Evolutionary conservation across 92 coral and sea anemone species (phyloP), one percentile per base, ranked within the genome.

Genomic region (Porites evermanni): DNA sequence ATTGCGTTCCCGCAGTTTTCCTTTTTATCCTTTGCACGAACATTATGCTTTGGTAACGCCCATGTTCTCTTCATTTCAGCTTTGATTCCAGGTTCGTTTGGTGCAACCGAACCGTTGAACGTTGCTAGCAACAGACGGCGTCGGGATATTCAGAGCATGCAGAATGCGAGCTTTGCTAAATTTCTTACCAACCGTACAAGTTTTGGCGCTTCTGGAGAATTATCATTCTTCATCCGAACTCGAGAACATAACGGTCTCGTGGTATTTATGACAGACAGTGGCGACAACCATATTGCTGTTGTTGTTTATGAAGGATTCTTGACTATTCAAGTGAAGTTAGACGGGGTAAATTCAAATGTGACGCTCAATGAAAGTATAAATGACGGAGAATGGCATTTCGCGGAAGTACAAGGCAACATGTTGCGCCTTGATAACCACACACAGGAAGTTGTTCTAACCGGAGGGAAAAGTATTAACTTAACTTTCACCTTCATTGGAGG

Each of bases 21-120:
- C 47, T 38, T 38, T 38, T 38, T 38, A 38, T 38, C 47, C 0
- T 38, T 38, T 38, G 47, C 6, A 38, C 47, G 47, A 38, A 38
- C 5, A 38, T 38, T 38, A 38, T 38, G 47, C 47, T 38, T 38
- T 38, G 47, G 47, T 38, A 38, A 38, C 47, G 47, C 5, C 7
- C 47, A 38, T 74, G 19, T 74, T 16, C 17, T 61, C 68, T 19
- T 67, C 47, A 59, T 81, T 10, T 11, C 75, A 96, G 99, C 84
- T 32, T 81, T 96, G 60, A 90, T 84, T 29, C 87, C 98, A 64
- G 98, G 92, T 32, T 93, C 99, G 11, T 96, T 96, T 86, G 99
- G 99, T n/a, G 94, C 97, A 14, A 91, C 93, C 26, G 87, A 92
- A 19, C 88, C 91, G 8, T 94, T 96, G 10, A 95, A 95, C 90